Evolutionary conservation across 2,888 invertebrate species (phyloP), one percentile per base, ranked within the genome.

Genomic region (Sepioteuthis lessoniana): DNA sequence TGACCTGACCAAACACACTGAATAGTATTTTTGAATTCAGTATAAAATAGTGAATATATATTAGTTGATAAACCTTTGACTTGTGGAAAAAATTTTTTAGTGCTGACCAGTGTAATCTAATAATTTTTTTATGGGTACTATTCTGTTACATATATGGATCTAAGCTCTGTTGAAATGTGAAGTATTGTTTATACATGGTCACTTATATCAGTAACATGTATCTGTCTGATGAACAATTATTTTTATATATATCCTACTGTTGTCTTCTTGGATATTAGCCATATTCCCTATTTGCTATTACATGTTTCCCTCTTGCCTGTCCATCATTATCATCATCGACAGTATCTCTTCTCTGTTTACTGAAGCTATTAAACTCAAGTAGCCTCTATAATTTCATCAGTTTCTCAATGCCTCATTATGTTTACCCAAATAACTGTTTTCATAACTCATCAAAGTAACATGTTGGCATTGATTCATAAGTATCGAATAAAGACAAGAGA

Each of bases 321-420:
- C 19, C 60, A 60, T 60, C 8, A 60, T 28, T 19, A 60, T 60
- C 28, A 28, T 60, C 60, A 60, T 60, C 60, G 4, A 8, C 21
- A 28, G 25, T 25, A 28, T 28, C 60, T 31, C 60, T n/a, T 35
- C 76, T n/a, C 4, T 76, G 76, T 35, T 76, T 76, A n/a, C n/a
- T 76, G 35, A 76, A n/a, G 76, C n/a, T n/a, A 76, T 76, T 76
- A 76, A 76, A 76, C 76, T 76, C n/a, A 76, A 35, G 76, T 76
- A 76, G n/a, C 76, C 76, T 35, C 13, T 76, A 35, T n/a, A 76
- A n/a, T 76, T 76, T n/a, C n/a, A 76, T 76, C 16, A 76, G 35
- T 76, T 76, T n/a, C 76, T 35, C 76, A n/a, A 76, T n/a, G 35
- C 35, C 4, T 16, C n/a, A 76, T 16, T 13, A 76, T 76, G 76